Conservation (phyloP, 2,888 invertebrate genomes). For the Patella pellucida region DNA sequence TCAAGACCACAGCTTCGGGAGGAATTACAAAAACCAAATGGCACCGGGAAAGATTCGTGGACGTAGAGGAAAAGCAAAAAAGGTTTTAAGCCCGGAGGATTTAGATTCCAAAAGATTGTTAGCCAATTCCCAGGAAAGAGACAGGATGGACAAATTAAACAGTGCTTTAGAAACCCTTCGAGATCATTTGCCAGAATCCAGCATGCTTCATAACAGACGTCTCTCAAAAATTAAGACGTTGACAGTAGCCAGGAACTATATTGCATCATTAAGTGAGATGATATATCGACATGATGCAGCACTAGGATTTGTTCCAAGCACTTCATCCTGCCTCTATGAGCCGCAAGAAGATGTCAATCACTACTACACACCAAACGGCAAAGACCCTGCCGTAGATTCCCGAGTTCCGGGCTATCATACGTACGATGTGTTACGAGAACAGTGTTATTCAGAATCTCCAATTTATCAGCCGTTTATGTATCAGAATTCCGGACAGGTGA, state of each 20-base stretch:
- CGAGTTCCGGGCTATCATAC: neutral
- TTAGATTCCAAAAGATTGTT: slow-evolving; percentile 40
- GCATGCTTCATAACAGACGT: slow-evolving; percentile 40
- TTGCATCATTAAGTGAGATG: slow-evolving; percentile 43
- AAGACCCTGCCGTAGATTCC: neutral
- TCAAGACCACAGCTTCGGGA: neutral
- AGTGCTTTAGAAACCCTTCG: slow-evolving; percentile 45
- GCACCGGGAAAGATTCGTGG: neutral
- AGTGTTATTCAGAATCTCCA: neutral
- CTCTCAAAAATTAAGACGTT: slow-evolving; percentile 55
- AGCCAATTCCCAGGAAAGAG: slow-evolving; percentile 50
- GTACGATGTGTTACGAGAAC: neutral
- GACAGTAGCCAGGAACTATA: slow-evolving; percentile 50
- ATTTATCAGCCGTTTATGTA: neutral
- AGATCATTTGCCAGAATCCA: slow-evolving; percentile 43
- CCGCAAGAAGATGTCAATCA: neutral
- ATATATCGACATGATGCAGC: slow-evolving; percentile 34
- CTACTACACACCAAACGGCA: neutral
- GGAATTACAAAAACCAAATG: neutral
- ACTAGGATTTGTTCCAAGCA: neutral
- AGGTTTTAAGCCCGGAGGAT: slow-evolving; percentile 20
- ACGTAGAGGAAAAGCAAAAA: slow-evolving; percentile 14
- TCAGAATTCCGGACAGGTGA: neutral
- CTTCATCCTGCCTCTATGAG: neutral
- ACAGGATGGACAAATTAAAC: slow-evolving; percentile 50